Evolutionary conservation across 2,888 invertebrate species (phyloP).

Genomic region (Acanthacorydalis orientalis): DNA sequence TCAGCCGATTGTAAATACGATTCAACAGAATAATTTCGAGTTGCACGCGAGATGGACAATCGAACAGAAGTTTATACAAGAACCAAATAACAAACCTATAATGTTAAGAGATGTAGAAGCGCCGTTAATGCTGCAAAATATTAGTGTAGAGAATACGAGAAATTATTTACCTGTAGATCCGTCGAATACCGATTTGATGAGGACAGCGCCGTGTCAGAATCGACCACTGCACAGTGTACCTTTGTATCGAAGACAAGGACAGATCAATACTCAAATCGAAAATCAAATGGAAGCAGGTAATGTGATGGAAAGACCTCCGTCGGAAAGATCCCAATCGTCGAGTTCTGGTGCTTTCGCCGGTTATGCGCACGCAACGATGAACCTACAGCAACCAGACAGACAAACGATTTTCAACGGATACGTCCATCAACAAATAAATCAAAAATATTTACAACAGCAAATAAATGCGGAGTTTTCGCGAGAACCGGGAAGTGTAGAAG

Average conservation of each 20-base stretch:
- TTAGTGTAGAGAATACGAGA: background rate
- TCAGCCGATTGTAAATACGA: slow-evolving; percentile 1
- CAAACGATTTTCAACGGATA: slow-evolving; percentile 4
- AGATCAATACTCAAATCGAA: slow-evolving; percentile 13
- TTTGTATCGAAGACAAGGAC: slow-evolving; percentile 28
- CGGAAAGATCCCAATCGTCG: slow-evolving; percentile 5
- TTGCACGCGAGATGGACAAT: background rate
- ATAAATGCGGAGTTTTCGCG: slow-evolving; percentile 19
- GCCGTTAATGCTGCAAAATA: background rate
- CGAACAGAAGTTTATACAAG: background rate
- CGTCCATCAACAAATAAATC: slow-evolving; percentile 5
- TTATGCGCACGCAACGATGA: slow-evolving; percentile 13
- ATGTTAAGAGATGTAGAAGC: slow-evolving; percentile 2
- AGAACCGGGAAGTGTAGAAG: slow-evolving; percentile 10
- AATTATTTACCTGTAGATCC: slow-evolving; percentile 8
- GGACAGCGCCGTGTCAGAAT: slow-evolving; percentile 13
- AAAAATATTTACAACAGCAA: slow-evolving; percentile 18
- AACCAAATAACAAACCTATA: background rate
- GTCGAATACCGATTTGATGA: slow-evolving; percentile 8
- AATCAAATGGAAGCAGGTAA: slow-evolving; percentile 11
- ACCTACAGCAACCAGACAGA: slow-evolving; percentile 1
- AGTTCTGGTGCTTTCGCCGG: slow-evolving; percentile 13
- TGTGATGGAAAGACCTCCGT: slow-evolving; percentile 2
- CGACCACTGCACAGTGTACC: slow-evolving; percentile 25
- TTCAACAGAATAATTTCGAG: background rate